phyloP scores from a whole-genome alignment of 2,797 vertebrate species.

The Phrynocephalus guinanensis region DNA sequence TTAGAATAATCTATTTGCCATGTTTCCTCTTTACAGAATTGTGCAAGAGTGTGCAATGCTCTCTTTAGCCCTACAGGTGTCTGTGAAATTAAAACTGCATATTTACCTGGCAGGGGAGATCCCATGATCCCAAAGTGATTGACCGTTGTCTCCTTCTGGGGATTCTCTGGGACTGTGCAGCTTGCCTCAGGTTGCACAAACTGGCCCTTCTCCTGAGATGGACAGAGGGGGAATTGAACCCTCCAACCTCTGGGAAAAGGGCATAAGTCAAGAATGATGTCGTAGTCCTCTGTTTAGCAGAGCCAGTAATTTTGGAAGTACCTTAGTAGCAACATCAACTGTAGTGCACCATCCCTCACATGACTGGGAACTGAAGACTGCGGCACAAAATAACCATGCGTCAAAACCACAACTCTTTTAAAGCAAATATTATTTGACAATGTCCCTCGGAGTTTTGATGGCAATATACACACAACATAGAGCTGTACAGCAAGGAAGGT shows the following conservation, averaged over 20 bases:
- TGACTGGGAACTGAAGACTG: not conserved
- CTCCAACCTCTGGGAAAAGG: not conserved
- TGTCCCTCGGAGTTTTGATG: not conserved
- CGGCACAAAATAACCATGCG: not conserved
- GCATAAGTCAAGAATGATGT: not conserved
- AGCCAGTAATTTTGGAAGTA: not conserved
- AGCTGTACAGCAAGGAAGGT: constrained; percentile 20
- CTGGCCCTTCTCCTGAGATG: not conserved
- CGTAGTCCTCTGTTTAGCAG: not conserved
- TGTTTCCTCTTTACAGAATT: no score
- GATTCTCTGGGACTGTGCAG: no score
- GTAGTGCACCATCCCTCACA: not conserved
- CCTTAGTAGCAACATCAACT: not conserved
- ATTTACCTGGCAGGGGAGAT: no score
- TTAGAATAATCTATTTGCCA: no score
- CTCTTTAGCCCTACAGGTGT: no score
- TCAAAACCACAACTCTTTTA: constrained; percentile 4
- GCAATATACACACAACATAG: not conserved
- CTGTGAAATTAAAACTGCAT: no score
- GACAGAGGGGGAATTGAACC: not conserved
- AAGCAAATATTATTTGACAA: constrained; percentile 14
- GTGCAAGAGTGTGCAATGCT: no score
- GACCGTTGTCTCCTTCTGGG: no score
- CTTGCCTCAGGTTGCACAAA: not conserved
- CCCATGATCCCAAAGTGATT: no score